Percentiles rank a stretch among this genome's conserved stretches.
These are phyloP conservation scores for Sarcophaga bullata DNA, from an alignment of 1,140 invertebrate species.

Conservation along the genomic window DNA sequence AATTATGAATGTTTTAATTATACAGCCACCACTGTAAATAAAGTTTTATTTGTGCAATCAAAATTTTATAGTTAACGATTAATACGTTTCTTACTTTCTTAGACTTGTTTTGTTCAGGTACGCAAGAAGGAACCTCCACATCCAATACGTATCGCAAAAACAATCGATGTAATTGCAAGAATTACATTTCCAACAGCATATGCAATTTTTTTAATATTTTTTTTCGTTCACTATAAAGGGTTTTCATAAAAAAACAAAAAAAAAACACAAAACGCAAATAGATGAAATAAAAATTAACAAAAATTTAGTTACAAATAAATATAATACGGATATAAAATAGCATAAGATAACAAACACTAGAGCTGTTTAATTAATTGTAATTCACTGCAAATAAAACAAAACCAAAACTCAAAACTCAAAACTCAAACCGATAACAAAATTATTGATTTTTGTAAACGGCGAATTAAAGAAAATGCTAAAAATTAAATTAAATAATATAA, in stretches of 20 bases:
- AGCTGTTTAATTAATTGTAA: not conserved
- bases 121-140: conserved; percentile 89
- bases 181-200: conserved; percentile 92
- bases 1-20: too few species aligned
- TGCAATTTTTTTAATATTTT: conserved; percentile 91
- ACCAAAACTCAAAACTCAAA: not conserved
- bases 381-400: conserved; percentile 9
- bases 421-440: not conserved
- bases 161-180: conserved; percentile 92
- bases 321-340: too few species aligned
- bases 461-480: not conserved
- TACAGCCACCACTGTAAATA: not conserved
- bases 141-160: conserved; percentile 91
- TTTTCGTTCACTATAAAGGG: conserved; percentile 91
- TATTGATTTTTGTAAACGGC: not conserved
- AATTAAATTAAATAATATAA: not conserved
- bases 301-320: not conserved
- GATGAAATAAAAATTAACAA: not conserved
- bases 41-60: not conserved
- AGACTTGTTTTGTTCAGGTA: conserved; percentile 79
- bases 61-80: not conserved
- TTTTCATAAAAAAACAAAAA: conserved; percentile 69
- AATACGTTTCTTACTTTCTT: conserved; percentile 51
- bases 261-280: not conserved
- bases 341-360: not conserved